Conservation (phyloP, 2,888 invertebrate genomes). For the Hydrotaea cyrtoneurina region DNA sequence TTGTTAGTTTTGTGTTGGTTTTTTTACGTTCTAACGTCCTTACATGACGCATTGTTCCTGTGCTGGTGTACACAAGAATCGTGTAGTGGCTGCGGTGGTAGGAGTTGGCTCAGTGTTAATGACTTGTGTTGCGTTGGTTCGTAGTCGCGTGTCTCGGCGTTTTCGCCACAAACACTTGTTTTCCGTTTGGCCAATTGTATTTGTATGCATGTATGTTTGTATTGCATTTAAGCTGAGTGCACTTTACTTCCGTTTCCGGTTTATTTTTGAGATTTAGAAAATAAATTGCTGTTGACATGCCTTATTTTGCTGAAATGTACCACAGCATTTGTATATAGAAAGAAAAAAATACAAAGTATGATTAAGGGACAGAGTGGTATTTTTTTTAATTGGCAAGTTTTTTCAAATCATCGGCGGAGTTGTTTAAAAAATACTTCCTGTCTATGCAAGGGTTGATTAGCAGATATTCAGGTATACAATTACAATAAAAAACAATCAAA, state of each 20-base stretch:
- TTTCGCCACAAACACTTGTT: constrained; percentile 56
- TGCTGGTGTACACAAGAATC: background rate
- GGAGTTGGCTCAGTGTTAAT: constrained; percentile 57
- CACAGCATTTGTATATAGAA: constrained; percentile 28
- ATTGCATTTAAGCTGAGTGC: constrained; percentile 66
- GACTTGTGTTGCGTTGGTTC: constrained; percentile 53
- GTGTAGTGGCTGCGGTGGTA: background rate
- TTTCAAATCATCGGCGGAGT: too few species aligned
- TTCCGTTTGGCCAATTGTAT: constrained; percentile 44
- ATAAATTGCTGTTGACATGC: constrained; percentile 68
- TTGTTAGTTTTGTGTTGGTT: constrained; percentile 19
- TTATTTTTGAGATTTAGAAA: constrained; percentile 60
- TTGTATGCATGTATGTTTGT: constrained; percentile 50
- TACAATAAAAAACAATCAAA: too few species aligned
- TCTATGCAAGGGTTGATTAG: too few species aligned
- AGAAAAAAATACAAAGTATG: too few species aligned
- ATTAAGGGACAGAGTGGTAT: too few species aligned
- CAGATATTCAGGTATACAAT: too few species aligned
- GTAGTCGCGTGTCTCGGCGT: background rate
- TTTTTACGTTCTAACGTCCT: constrained; percentile 13
- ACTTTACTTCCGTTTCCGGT: constrained; percentile 70
- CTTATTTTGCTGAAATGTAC: constrained; percentile 41
- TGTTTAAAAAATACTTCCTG: too few species aligned
- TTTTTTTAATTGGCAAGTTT: too few species aligned
- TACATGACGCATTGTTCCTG: constrained; percentile 39